Percentiles rank a stretch among this genome's conserved stretches.
These are phyloP conservation scores for Oscheius onirici DNA, from an alignment of 2,888 invertebrate genomes.

Conservation along the genomic window DNA sequence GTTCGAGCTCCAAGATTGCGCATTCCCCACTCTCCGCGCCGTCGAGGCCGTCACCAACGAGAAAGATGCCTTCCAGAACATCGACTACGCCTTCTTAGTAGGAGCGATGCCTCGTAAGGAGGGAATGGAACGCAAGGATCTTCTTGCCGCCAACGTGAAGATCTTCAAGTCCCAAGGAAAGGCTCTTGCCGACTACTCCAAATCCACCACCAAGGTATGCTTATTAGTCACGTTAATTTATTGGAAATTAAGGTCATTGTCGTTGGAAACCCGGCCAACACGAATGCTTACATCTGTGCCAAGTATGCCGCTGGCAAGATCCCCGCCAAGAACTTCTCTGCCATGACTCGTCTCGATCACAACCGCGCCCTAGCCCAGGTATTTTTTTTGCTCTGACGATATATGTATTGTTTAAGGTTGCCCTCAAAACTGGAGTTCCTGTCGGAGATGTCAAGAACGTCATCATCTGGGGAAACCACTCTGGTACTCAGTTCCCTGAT, in stretches of 20 bases:
- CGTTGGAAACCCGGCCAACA: conserved; percentile 99
- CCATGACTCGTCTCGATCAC: conserved; percentile 97
- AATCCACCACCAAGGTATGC: conserved; percentile 87
- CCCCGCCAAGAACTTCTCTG: conserved; percentile 93
- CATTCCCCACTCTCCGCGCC: conserved; percentile 85
- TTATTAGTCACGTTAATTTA: background rate
- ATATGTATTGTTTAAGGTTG: conserved; percentile 71
- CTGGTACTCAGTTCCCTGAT: conserved; percentile 97
- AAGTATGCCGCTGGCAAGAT: conserved; percentile 92
- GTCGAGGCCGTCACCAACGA: conserved; percentile 89
- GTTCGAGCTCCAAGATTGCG: conserved; percentile 96
- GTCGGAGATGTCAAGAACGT: conserved; percentile 85
- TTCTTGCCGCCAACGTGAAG: conserved; percentile 94
- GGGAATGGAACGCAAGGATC: conserved; percentile 98
- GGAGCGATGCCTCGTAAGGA: conserved; percentile 97
- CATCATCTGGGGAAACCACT: conserved; percentile 99
- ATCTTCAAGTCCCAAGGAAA: conserved; percentile 97
- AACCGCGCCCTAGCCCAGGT: conserved; percentile 92
- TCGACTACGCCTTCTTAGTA: conserved; percentile 93
- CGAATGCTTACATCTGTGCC: conserved; percentile 93
- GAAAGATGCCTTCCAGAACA: conserved; percentile 90
- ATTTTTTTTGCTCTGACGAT: background rate
- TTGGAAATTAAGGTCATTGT: conserved; percentile 78
- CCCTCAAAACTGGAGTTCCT: conserved; percentile 72
- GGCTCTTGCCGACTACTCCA: conserved; percentile 88